Percentiles rank a stretch among this genome's conserved stretches.
Evolutionary conservation across 2,113 vertebrate genomes (phyloP).

Genomic region (Leucosticte australis): DNA sequence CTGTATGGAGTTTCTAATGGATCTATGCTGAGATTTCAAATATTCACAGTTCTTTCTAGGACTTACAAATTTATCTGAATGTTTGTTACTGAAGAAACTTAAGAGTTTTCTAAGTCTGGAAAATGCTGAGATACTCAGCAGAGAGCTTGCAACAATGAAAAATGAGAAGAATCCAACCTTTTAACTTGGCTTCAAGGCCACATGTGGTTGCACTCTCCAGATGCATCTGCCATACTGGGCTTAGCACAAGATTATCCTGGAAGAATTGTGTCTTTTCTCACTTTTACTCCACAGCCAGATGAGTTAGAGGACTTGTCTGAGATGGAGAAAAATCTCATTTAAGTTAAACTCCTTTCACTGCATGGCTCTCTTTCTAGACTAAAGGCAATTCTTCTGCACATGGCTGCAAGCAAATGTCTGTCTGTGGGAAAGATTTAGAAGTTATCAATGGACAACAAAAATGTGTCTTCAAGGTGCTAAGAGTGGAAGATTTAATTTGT

Average conservation of each 20-base stretch:
- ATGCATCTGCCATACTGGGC: not conserved
- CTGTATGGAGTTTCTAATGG: not conserved
- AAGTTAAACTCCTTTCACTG: not conserved
- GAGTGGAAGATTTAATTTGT: not conserved
- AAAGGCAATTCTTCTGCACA: not conserved
- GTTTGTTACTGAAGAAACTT: not conserved
- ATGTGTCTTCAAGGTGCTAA: not conserved
- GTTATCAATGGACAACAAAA: not conserved
- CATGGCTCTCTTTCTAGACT: not conserved
- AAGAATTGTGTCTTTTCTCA: not conserved
- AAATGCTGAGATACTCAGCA: not conserved
- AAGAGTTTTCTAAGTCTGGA: not conserved
- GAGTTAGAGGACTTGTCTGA: not conserved
- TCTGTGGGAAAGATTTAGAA: not conserved
- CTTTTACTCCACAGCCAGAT: not conserved
- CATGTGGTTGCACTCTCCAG: not conserved
- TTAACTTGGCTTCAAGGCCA: not conserved
- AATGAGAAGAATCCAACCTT: not conserved
- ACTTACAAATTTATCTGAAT: not conserved
- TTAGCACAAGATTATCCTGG: not conserved
- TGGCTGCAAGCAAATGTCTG: not conserved
- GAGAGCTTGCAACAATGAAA: not conserved
- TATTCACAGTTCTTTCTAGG: not conserved
- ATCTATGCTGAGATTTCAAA: not conserved
- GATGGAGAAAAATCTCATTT: not conserved